Evolutionary conservation across 2,113 vertebrate species (phyloP).

Genomic region (Poeciliopsis turrubarensis): DNA sequence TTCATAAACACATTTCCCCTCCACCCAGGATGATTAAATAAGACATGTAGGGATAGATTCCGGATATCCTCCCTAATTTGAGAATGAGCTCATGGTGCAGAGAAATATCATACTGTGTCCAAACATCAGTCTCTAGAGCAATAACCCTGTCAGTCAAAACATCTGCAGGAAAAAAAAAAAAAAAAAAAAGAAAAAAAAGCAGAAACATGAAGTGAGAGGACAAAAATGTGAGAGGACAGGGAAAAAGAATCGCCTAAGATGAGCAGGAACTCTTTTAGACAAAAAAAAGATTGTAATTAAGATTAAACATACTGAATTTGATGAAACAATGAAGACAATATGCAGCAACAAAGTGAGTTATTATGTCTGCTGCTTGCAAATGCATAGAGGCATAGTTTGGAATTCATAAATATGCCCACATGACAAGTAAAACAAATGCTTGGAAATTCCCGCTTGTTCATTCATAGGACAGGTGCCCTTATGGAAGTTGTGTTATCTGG

Average conservation of each 20-base stretch:
- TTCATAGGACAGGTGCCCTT: constrained; percentile 7
- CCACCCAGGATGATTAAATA: constrained; percentile 73
- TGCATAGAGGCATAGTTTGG: too few relatives aligned
- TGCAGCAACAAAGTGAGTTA: constrained; percentile 27
- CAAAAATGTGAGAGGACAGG: constrained; percentile 40
- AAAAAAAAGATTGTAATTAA: constrained; percentile 50
- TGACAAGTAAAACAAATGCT: not conserved
- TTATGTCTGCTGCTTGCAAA: not conserved
- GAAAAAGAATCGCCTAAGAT: constrained; percentile 23
- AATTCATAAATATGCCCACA: too few relatives aligned
- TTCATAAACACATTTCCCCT: constrained; percentile 64
- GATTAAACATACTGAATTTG: constrained; percentile 29
- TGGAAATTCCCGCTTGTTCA: constrained; percentile 37
- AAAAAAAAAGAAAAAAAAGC: constrained; percentile 60
- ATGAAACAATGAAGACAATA: constrained; percentile 24
- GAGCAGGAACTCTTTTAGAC: constrained; percentile 44
- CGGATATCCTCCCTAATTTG: constrained; percentile 80
- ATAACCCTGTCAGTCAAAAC: constrained; percentile 76
- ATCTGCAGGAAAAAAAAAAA: constrained; percentile 67
- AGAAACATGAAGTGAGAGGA: constrained; percentile 44
- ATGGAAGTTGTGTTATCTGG: not conserved
- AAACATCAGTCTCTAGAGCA: constrained; percentile 73
- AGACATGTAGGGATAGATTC: constrained; percentile 71
- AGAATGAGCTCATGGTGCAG: constrained; percentile 75
- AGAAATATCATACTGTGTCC: constrained; percentile 68